phyloP scores from a whole-genome alignment of 2,888 invertebrate species.

The Cremastinae sp. region DNA sequence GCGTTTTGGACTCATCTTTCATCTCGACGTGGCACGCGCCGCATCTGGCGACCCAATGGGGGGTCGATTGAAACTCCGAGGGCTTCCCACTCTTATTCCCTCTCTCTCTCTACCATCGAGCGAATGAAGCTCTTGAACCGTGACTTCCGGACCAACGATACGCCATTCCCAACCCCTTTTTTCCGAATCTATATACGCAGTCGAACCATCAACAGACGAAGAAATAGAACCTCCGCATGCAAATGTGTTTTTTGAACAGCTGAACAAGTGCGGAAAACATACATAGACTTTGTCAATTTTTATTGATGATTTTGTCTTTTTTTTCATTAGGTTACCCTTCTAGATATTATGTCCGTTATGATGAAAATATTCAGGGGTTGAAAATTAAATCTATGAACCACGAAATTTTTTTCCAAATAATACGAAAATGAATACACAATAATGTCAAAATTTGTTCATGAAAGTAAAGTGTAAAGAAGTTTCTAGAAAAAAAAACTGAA shows the following conservation, averaged over 20 bases:
- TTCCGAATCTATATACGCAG: background rate
- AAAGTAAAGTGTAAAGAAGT: no score
- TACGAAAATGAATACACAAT: no score
- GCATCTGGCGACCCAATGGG: constrained; percentile 76
- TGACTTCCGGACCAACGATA: constrained; percentile 29
- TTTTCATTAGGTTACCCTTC: background rate
- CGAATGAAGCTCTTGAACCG: constrained; percentile 18
- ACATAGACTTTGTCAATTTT: constrained; percentile 18
- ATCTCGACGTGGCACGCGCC: constrained; percentile 78
- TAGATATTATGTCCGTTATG: no score
- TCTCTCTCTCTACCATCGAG: background rate
- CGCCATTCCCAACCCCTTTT: background rate
- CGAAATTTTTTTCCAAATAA: no score
- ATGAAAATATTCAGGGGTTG: no score
- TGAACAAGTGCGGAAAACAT: constrained; percentile 18
- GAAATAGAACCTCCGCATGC: background rate
- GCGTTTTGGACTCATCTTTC: constrained; percentile 74
- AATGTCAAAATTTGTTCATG: no score
- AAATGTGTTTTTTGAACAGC: background rate
- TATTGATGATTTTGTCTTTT: constrained; percentile 16
- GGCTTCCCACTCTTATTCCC: constrained; percentile 28
- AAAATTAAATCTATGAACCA: no score
- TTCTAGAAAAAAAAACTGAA: no score
- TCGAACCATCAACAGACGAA: constrained; percentile 9
- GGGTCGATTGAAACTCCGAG: constrained; percentile 78